Conservation (phyloP, 2,113 vertebrate species). For the Pituophis catenifer region DNA sequence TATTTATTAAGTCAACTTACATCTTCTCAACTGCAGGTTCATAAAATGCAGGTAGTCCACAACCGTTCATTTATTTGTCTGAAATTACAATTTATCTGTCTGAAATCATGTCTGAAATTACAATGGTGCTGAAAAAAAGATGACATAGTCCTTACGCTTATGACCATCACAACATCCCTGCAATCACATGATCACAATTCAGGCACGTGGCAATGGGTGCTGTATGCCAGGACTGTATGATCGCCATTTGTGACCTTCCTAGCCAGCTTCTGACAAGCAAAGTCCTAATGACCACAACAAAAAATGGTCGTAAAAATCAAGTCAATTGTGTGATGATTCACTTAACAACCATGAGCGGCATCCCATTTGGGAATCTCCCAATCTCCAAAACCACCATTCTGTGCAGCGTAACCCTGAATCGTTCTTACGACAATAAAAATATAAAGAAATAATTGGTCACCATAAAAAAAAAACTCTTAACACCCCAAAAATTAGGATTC, state of each 20-base stretch:
- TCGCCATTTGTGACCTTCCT: too few relatives aligned
- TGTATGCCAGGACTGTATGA: too few relatives aligned
- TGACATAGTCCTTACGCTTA: too few relatives aligned
- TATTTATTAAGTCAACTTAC: background rate
- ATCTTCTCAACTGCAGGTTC: background rate
- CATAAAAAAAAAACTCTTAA: too few relatives aligned
- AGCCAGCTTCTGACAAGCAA: too few relatives aligned
- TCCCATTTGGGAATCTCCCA: background rate
- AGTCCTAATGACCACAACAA: too few relatives aligned
- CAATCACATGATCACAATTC: too few relatives aligned
- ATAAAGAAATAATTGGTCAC: background rate
- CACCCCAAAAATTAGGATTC: background rate
- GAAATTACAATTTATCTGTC: background rate
- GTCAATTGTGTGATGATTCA: too few relatives aligned
- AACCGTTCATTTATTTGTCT: background rate
- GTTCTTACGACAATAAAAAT: background rate
- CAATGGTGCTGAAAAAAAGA: background rate
- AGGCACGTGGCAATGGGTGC: too few relatives aligned
- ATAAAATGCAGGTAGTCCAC: background rate
- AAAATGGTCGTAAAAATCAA: too few relatives aligned
- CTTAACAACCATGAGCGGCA: background rate
- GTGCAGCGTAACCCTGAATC: background rate
- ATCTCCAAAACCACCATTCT: background rate
- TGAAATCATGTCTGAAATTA: background rate
- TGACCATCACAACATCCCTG: too few relatives aligned